phyloP scores from a whole-genome alignment of 2,113 vertebrate species.

The Myotis brandtii region DNA sequence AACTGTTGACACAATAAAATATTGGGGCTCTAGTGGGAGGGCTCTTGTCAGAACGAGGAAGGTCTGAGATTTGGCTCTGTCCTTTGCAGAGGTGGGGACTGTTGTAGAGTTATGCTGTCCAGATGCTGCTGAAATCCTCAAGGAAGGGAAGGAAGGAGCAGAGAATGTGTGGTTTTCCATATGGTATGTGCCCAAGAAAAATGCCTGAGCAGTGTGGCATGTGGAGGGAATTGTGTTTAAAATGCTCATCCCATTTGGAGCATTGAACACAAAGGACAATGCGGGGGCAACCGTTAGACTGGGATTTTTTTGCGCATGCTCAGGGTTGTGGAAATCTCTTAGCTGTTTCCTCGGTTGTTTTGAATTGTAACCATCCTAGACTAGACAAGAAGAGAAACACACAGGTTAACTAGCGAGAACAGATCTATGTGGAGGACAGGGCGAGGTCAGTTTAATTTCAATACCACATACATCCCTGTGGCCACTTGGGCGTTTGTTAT shows the following conservation, averaged over 20 bases:
- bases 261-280: not conserved
- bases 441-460: slow-evolving; percentile 77
- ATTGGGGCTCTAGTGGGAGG: not conserved
- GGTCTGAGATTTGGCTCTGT: slow-evolving; percentile 21
- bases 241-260: slow-evolving; percentile 1
- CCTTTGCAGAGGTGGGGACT: slow-evolving; percentile 37
- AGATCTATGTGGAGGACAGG: slow-evolving; percentile 62
- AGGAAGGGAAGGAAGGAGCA: not conserved
- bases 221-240: not conserved
- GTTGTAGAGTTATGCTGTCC: slow-evolving; percentile 28
- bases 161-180: slow-evolving; percentile 32
- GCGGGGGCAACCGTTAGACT: not conserved
- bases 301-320: slow-evolving; percentile 31
- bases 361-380: slow-evolving; percentile 38
- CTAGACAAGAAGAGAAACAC: slow-evolving; percentile 54
- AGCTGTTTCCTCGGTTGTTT: slow-evolving; percentile 48
- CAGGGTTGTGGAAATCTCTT: slow-evolving; percentile 47
- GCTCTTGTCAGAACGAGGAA: not conserved
- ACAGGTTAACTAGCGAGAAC: slow-evolving; percentile 71
- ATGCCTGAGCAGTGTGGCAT: slow-evolving; percentile 23
- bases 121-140: slow-evolving; percentile 52
- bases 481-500: slow-evolving; percentile 72
- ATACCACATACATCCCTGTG: slow-evolving; percentile 58
- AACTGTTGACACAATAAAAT: slow-evolving; percentile 60
- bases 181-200: slow-evolving; percentile 49